Percentiles rank a stretch among this genome's conserved stretches.
Evolutionary conservation across 92 coral and sea anemone genomes (phyloP).

Genomic region (Hydrozoanthus gracilis): DNA sequence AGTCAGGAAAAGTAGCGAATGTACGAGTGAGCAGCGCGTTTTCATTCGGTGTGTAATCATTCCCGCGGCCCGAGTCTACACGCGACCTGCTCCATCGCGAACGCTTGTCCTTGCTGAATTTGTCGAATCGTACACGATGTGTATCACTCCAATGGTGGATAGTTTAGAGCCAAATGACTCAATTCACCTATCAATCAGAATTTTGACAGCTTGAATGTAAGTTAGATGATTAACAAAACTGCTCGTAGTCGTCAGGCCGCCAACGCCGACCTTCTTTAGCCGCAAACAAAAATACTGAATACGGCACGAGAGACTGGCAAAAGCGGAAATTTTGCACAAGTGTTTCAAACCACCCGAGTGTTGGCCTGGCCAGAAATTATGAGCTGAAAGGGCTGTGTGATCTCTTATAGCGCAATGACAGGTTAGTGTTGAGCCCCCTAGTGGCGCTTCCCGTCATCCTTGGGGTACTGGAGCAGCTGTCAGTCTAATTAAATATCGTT

Average conservation of each 20-base stretch:
- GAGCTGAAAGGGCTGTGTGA: not conserved
- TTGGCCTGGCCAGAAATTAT: conserved; percentile 13
- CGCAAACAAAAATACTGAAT: conserved; percentile 23
- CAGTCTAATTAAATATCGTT: conserved; percentile 86
- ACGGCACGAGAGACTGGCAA: not conserved
- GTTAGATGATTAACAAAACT: conserved; percentile 87
- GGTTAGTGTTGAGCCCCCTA: conserved; percentile 76
- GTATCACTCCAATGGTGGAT: conserved; percentile 38
- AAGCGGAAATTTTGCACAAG: not conserved
- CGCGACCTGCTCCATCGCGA: conserved; percentile 43
- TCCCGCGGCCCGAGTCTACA: conserved; percentile 27
- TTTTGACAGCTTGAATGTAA: conserved; percentile 92
- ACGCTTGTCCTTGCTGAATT: conserved; percentile 15
- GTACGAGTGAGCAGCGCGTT: not conserved
- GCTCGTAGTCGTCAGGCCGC: conserved; percentile 71
- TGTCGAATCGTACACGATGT: conserved; percentile 30
- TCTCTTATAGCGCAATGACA: conserved; percentile 62
- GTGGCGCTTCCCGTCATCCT: conserved; percentile 71
- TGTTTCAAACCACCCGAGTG: not conserved
- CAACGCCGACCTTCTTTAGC: conserved; percentile 68
- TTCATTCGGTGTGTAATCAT: conserved; percentile 9
- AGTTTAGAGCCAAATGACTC: conserved; percentile 78
- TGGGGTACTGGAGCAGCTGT: conserved; percentile 80
- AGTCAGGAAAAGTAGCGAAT: conserved; percentile 28
- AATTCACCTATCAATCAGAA: conserved; percentile 99